A percentile compares a stretch with the other conserved stretches of the same genome.
Evolutionary conservation across 1,140 invertebrate species (phyloP).

Genomic region (Lepidurus apus): DNA sequence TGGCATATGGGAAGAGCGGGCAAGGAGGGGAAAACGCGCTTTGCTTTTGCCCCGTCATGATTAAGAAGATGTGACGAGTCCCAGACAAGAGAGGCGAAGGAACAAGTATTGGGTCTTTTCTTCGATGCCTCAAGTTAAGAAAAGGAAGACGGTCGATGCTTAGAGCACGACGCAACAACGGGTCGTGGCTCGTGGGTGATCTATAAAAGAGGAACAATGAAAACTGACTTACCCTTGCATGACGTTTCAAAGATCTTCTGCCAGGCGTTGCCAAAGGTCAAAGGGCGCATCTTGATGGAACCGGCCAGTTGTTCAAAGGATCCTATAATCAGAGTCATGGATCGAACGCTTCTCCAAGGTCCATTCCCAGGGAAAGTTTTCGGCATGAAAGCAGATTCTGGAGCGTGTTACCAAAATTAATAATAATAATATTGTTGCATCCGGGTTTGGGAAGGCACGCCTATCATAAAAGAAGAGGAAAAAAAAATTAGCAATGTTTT

Average conservation of each 20-base stretch:
- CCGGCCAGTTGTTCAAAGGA: not conserved
- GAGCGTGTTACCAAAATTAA: not conserved
- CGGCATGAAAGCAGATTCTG: not conserved
- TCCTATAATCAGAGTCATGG: not conserved
- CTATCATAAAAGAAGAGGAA: not conserved
- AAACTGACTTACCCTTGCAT: conserved; percentile 7
- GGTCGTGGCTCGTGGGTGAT: conserved; percentile 5
- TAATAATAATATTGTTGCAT: not conserved
- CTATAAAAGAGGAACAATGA: not conserved
- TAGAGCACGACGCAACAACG: not conserved
- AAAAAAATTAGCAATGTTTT: not conserved
- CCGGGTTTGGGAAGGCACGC: conserved; percentile 3
- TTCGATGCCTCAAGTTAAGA: not conserved
- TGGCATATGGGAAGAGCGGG: not conserved
- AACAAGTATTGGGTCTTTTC: not conserved
- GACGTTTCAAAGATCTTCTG: not conserved
- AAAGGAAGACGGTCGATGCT: conserved; percentile 4
- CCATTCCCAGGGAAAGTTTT: not conserved
- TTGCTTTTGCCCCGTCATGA: not conserved
- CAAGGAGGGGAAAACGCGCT: not conserved
- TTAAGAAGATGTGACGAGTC: conserved; percentile 17
- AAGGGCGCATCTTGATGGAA: not conserved
- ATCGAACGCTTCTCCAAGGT: not conserved
- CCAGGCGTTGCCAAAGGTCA: not conserved
- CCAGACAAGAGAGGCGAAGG: not conserved